A percentile compares a stretch with the other conserved stretches of the same genome.
phyloP scores from a whole-genome alignment of 23 tunicate species.

The Trididemnum miniatum region DNA sequence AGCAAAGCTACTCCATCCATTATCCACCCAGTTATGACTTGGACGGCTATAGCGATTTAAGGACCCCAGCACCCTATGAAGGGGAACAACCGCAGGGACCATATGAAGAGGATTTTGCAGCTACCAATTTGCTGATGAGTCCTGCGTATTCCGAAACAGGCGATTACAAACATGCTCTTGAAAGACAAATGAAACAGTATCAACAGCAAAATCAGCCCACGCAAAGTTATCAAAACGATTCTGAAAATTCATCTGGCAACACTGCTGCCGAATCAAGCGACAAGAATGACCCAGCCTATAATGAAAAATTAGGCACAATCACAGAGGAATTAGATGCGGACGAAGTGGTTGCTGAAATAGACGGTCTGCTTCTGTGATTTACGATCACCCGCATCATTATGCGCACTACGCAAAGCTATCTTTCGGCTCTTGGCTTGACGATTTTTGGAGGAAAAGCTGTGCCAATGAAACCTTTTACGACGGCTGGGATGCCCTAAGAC shows the following conservation, averaged over 20 bases:
- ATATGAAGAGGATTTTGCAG: conserved; percentile 52
- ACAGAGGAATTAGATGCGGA: conserved; percentile 78
- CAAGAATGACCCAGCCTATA: neutral
- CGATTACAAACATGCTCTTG: conserved; percentile 37
- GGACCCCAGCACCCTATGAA: neutral
- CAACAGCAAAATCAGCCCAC: conserved; percentile 4
- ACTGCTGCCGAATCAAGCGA: neutral
- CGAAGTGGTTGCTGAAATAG: conserved; percentile 74
- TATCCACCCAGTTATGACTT: neutral
- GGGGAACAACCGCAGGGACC: conserved; percentile 15
- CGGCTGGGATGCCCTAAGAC: too few species aligned
- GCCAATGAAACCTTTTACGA: too few species aligned
- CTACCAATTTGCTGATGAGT: conserved; percentile 62
- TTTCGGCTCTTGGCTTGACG: too few species aligned
- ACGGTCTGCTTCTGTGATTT: conserved; percentile 44
- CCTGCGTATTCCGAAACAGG: conserved; percentile 45
- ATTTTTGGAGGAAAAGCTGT: too few species aligned
- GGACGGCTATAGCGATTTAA: neutral
- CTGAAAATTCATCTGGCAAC: neutral
- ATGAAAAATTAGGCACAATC: conserved; percentile 65
- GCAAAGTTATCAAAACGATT: neutral
- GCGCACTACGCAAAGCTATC: too few species aligned
- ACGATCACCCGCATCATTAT: too few species aligned
- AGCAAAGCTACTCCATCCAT: conserved; percentile 4
- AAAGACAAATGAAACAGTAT: conserved; percentile 33